Conservation (phyloP, 2,888 invertebrate species). For the Baccha elongata region DNA sequence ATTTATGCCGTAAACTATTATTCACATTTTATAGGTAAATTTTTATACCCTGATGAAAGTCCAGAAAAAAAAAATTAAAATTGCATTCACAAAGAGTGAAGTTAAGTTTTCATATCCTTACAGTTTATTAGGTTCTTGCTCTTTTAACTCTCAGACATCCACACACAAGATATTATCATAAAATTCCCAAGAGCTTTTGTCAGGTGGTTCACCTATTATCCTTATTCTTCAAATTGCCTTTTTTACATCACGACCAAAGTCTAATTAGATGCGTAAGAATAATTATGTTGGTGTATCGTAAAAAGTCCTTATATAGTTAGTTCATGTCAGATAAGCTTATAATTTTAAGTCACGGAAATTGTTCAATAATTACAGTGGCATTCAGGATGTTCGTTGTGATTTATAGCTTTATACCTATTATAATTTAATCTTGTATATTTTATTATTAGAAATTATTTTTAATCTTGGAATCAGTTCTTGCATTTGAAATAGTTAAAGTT, state of each 20-base stretch:
- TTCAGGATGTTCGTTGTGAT: too few relatives aligned
- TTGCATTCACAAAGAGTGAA: not conserved
- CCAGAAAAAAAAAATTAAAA: not conserved
- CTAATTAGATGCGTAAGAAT: not conserved
- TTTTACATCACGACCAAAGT: not conserved
- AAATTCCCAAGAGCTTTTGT: not conserved
- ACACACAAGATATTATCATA: not conserved
- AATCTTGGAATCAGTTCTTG: too few relatives aligned
- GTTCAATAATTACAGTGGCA: too few relatives aligned
- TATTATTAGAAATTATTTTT: too few relatives aligned
- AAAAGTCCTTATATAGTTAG: too few relatives aligned
- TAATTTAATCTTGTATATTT: too few relatives aligned
- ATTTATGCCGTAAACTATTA: not conserved
- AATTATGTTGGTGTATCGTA: too few relatives aligned
- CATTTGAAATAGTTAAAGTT: too few relatives aligned
- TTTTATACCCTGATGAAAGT: not conserved
- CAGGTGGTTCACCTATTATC: not conserved
- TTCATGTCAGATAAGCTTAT: too few relatives aligned
- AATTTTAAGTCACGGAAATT: too few relatives aligned
- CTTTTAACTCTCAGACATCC: not conserved
- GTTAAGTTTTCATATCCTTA: not conserved
- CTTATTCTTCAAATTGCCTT: too few relatives aligned
- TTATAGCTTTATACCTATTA: too few relatives aligned
- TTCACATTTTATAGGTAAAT: not conserved
- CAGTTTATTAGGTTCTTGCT: not conserved